Percentiles rank a stretch among this genome's conserved stretches.
Conservation (phyloP, 2,888 invertebrate genomes). For the Lasioglossum lativentre region DNA sequence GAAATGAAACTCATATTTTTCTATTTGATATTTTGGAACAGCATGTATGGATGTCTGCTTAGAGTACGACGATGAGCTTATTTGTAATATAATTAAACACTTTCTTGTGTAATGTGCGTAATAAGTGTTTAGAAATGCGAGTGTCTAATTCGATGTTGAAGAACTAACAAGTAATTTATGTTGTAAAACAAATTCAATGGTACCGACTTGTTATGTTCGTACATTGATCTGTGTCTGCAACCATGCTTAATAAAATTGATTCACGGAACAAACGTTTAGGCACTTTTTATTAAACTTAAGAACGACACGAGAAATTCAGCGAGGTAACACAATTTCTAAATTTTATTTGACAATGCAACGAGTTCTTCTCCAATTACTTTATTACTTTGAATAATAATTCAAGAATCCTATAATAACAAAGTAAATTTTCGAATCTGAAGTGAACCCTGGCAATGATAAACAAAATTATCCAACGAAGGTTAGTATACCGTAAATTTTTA, state of each 20-base stretch:
- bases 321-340: no score
- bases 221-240: background rate
- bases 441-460: no score
- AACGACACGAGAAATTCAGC: no score
- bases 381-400: no score
- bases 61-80: background rate
- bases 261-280: background rate
- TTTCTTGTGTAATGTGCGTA: constrained; percentile 57
- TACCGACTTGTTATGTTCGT: background rate
- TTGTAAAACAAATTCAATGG: background rate
- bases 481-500: no score
- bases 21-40: constrained; percentile 24
- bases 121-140: constrained; percentile 39
- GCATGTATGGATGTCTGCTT: constrained; percentile 9
- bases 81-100: constrained; percentile 66
- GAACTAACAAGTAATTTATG: background rate
- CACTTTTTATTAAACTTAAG: no score
- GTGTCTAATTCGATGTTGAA: background rate
- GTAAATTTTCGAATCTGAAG: no score
- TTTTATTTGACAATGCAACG: no score
- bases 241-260: no score
- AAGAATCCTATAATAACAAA: no score
- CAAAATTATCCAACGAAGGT: no score
- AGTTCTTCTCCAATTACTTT: no score
- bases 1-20: constrained; percentile 38